Percentiles rank a stretch among this genome's conserved stretches.
Evolutionary conservation across 30 jellyfish, hydroid and myxozoan genomes (phyloP).

Genomic region (Chrysaora quinquecirrha): DNA sequence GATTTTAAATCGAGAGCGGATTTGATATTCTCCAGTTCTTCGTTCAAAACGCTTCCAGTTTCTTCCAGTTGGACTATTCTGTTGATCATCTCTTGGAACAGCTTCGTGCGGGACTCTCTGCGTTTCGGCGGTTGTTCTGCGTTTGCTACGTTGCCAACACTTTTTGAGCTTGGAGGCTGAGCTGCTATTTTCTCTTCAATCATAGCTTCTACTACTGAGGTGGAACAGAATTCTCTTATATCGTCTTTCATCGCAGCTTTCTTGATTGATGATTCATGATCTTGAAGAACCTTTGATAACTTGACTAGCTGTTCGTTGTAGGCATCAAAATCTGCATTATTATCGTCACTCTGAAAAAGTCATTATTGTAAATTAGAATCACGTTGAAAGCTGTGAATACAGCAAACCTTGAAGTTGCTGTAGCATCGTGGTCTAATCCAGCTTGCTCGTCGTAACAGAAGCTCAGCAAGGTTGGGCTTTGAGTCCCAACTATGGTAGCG

Average conservation of each 20-base stretch:
- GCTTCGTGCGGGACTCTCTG: conserved; percentile 45
- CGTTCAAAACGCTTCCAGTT: conserved; percentile 9
- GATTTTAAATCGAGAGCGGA: conserved; percentile 4
- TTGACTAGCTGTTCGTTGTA: neutral
- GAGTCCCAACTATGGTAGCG: too few species aligned
- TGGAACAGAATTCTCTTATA: conserved; percentile 40
- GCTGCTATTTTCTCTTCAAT: conserved; percentile 46
- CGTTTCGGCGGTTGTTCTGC: conserved; percentile 45
- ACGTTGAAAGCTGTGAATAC: too few species aligned
- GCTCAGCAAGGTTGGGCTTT: too few species aligned
- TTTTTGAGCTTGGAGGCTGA: neutral
- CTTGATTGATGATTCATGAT: conserved; percentile 28
- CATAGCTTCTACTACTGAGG: conserved; percentile 41
- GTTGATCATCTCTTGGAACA: conserved; percentile 22
- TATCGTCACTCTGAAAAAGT: neutral
- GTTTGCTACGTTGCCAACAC: neutral
- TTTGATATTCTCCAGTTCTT: conserved; percentile 23
- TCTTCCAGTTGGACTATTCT: conserved; percentile 38
- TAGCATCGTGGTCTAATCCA: too few species aligned
- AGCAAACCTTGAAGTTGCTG: too few species aligned
- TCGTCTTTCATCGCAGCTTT: conserved; percentile 44
- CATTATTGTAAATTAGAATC: too few species aligned
- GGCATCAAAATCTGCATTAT: neutral
- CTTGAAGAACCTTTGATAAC: conserved; percentile 5
- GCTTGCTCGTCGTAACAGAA: too few species aligned